Conservation (phyloP, 2,888 invertebrate species). For the Galerucella nymphaeae region DNA sequence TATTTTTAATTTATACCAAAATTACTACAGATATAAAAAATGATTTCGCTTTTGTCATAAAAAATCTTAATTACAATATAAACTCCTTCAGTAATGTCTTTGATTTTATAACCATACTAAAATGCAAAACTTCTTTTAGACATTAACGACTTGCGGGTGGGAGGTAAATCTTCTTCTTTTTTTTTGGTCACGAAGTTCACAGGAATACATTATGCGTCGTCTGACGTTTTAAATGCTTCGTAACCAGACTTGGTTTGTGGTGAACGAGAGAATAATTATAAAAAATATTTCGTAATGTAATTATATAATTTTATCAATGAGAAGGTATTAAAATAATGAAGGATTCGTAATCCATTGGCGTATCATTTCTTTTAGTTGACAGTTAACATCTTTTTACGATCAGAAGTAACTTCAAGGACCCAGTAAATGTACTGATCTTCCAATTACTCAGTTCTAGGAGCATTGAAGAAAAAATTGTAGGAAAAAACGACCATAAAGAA, state of each 20-base stretch:
- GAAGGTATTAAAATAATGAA: too few relatives aligned
- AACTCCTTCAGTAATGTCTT: not conserved
- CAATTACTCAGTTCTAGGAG: too few relatives aligned
- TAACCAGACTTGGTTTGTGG: not conserved
- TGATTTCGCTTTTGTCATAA: not conserved
- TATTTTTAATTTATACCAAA: too few relatives aligned
- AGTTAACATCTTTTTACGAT: too few relatives aligned
- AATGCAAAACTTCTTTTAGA: not conserved
- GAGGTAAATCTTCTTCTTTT: not conserved
- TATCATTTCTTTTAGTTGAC: too few relatives aligned
- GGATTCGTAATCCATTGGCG: too few relatives aligned
- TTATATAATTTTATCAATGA: too few relatives aligned
- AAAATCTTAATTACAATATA: not conserved
- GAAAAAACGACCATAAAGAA: too few relatives aligned
- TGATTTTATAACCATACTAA: not conserved
- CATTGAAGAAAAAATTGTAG: too few relatives aligned
- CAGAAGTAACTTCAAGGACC: too few relatives aligned
- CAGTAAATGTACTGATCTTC: too few relatives aligned
- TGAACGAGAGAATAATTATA: not conserved
- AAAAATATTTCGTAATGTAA: not conserved
- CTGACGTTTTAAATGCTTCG: not conserved
- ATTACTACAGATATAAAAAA: too few relatives aligned
- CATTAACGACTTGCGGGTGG: not conserved
- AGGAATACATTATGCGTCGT: not conserved
- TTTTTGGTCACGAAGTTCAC: not conserved